Conservation (phyloP, 1,140 invertebrate species). For the Mercenaria mercenaria region DNA sequence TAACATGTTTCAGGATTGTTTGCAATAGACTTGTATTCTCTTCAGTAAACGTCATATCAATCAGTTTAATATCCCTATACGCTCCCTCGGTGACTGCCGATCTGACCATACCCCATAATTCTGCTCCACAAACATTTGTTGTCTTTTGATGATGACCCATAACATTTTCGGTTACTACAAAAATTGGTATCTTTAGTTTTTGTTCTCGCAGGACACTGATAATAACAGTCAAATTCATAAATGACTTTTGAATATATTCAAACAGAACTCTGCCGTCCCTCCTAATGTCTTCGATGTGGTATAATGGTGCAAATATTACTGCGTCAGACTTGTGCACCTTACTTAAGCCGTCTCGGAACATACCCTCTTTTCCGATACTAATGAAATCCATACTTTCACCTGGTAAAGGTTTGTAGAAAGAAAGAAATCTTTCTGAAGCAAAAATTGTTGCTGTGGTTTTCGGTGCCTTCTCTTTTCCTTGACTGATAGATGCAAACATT, state of each 20-base stretch:
- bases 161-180: not conserved
- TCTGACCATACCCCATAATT: constrained; percentile 31
- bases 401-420: not conserved
- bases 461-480: not conserved
- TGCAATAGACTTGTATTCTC: not conserved
- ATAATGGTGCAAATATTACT: not conserved
- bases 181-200: not conserved
- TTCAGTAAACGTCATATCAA: not conserved
- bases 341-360: not conserved
- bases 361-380: not conserved
- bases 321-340: not conserved
- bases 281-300: not conserved
- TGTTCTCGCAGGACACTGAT: not conserved
- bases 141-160: not conserved
- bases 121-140: constrained; percentile 5
- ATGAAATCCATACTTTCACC: not conserved
- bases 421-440: not conserved
- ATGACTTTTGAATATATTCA: not conserved
- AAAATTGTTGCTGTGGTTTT: not conserved
- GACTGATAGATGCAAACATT: not conserved
- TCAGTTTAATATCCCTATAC: not conserved
- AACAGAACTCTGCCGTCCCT: not conserved
- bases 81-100: not conserved
- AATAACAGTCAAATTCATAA: not conserved
- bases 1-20: not conserved